Evolutionary conservation across 1,140 invertebrate genomes (phyloP), one percentile per base, ranked within the genome.

Genomic region (Chrysomallon squamiferum): DNA sequence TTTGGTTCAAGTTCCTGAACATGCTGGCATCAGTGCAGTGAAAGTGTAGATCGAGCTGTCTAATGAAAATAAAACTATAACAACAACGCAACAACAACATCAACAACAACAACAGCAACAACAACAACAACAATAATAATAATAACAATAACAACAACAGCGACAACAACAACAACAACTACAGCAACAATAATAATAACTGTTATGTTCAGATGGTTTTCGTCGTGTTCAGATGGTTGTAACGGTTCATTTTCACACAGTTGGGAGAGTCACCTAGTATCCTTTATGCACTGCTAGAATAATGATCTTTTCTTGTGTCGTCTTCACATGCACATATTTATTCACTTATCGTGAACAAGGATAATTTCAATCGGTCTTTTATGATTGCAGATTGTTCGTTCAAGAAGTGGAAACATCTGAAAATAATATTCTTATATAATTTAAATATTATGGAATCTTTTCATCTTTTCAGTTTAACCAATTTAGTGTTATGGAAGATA

Each of bases 81-180:
- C 18, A 50, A 27, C 20, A 27, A 50, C n/a, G 27, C 52, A 54
- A 20, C 52, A 54, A 20, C 52, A 2, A 20, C 52, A 54, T 1
- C 52, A 54, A 1, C 52, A 54, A 20, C 52, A 54, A 20, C 52
- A 54, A 20, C 52, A 54, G 15, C 52, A 54, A 20, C 52, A 54
- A 20, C 52, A 54, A 1, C 43, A 45, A 15, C 43, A 45, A 1
- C 43, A 45, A 1, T 20, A 1, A 15, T 20, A 45, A 1, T 20
- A 1, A 15, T 20, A 45, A 15, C 43, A 1, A 15, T 20, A 45
- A 15, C 43, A 45, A 15, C 43, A 45, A 15, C 43, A 45, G 15
- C 43, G 20, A 15, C 43, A 45, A 15, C n/a, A n/a, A n/a, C 1
- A 45, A 18, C 13, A 54, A 18, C 13, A 54, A 18, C 13, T 18